Base-by-base conservation (phyloP, 1,140 invertebrate genomes). In the Drosophila nebulosa region DNA sequence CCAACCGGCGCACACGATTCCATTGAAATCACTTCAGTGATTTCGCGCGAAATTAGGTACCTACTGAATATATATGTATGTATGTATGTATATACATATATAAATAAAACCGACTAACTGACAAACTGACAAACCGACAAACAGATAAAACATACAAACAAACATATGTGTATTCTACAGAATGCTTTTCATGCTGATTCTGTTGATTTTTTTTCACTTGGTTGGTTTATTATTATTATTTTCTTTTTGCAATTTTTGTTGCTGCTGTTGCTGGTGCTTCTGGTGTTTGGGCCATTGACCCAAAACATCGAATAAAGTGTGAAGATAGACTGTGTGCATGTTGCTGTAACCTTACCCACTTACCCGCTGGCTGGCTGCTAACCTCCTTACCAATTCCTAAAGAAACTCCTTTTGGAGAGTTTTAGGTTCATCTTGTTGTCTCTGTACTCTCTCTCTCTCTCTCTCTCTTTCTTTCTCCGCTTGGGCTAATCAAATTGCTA, bases 401-500 rank as follows among this genome's bases (percentile, higher is more conserved):
- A 18, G 16, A 3, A 46, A 46, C 16, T 46, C 39, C 39, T 42
- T 51, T 46, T 24, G 24, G 14, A 16, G 10, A 7, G 16, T 57
- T 30, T 26, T 52, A 18, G 57, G 69, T 30, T 64, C 69, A 81
- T 64, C 75, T 57, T 39, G 21, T n/a, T n/a, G 10, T 46, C n/a
- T 21, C 7, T 12, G 18, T 21, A 39, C 7, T 30, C 27, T 10
- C 27, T 30, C 27, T 9, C 27, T 30, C 7, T 30, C 26, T 27
- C 26, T 27, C 4, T 27, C 26, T 27, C 1, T 27, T 7, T 27
- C 26, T 7, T 27, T 27, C 32, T 30, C 27, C 52, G 22, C 46
- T 60, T 65, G 52, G 64, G 71, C 76, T 83, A 84, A 83, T 84
- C 79, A 79, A 83, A 79, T 83, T 84, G 79, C 69, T 73, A 56